Conservation (phyloP, 2,797 vertebrate genomes). For the Gorsachius magnificus region DNA sequence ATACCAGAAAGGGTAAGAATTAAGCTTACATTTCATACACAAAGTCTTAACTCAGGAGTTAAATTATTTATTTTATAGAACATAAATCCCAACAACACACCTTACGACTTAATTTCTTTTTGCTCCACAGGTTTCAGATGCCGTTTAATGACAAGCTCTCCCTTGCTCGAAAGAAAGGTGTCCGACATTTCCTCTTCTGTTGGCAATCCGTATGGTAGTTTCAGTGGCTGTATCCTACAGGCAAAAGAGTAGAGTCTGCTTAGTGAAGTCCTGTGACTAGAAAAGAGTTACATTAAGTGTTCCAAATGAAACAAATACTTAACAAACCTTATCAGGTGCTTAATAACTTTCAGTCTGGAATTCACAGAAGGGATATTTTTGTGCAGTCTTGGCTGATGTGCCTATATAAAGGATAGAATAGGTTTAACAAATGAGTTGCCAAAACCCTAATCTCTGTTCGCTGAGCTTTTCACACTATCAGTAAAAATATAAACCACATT, state of each 20-base stretch:
- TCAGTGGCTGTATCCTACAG: conserved; percentile 89
- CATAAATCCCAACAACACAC: background rate
- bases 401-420: conserved; percentile 65
- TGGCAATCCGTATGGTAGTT: conserved; percentile 88
- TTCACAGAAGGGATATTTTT: conserved; percentile 96
- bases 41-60: background rate
- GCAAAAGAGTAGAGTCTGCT: conserved; percentile 27
- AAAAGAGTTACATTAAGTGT: background rate
- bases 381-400: conserved; percentile 84
- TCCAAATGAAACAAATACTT: background rate
- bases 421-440: background rate
- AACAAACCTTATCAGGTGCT: conserved; percentile 93
- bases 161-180: conserved; percentile 86
- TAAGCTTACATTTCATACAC: background rate
- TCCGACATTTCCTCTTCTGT: conserved; percentile 87
- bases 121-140: conserved; percentile 78
- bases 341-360: conserved; percentile 85
- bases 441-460: background rate
- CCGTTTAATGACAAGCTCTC: conserved; percentile 85
- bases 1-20: background rate
- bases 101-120: conserved; percentile 76
- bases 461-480: background rate
- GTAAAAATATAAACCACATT: background rate
- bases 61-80: conserved; percentile 57
- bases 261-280: background rate